phyloP scores from a whole-genome alignment of 2,888 invertebrate genomes.

The Hypomecis punctinalis region DNA sequence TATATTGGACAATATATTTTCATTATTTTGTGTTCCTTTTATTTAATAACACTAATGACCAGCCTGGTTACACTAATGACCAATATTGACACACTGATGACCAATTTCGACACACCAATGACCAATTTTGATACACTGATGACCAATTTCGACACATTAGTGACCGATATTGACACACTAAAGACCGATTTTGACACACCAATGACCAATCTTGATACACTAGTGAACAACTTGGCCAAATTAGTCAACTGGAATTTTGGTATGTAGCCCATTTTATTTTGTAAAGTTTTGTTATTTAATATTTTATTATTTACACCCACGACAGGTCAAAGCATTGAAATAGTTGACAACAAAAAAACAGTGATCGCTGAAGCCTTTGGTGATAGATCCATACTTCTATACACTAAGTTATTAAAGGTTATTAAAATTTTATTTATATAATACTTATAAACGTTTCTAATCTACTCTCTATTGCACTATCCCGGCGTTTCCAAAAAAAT shows the following conservation, averaged over 20 bases:
- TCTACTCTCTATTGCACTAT: conserved; percentile 81
- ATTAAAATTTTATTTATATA: conserved; percentile 35
- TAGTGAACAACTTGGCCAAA: not conserved
- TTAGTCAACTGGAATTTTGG: not conserved
- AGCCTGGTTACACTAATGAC: not conserved
- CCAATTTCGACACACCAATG: not conserved
- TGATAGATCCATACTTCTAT: conserved; percentile 39
- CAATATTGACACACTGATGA: not conserved
- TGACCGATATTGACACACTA: too few species aligned
- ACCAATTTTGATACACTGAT: not conserved
- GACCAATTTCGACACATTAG: too few species aligned
- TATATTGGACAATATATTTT: not conserved
- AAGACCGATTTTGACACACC: too few species aligned
- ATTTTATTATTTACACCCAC: conserved; percentile 9
- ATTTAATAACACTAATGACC: not conserved
- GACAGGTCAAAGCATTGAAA: conserved; percentile 12
- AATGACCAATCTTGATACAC: not conserved
- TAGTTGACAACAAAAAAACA: conserved; percentile 14
- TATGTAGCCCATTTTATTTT: not conserved
- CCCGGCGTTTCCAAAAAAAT: conserved; percentile 80
- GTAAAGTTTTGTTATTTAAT: conserved; percentile 1
- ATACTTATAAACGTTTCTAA: conserved; percentile 56
- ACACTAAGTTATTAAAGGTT: conserved; percentile 36
- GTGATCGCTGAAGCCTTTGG: conserved; percentile 39
- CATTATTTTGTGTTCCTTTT: too few species aligned